phyloP scores from a whole-genome alignment of 2,797 vertebrate genomes.

The Sternotherus odoratus region DNA sequence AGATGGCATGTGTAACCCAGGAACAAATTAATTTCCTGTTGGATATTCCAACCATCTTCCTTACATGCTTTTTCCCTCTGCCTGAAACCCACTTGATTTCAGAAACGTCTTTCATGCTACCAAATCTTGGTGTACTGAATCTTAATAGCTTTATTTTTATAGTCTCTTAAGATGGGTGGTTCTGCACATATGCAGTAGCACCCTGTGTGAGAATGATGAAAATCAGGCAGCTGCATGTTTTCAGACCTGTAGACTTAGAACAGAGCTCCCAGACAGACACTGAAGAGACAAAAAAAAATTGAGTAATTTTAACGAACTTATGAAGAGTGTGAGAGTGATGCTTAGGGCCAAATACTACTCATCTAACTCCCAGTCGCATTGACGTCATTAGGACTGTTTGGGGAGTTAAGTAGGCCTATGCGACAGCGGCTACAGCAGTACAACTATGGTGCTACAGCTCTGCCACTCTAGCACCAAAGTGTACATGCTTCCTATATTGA shows the following conservation, averaged over 20 bases:
- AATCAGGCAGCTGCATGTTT: slow-evolving; percentile 42
- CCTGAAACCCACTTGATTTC: slow-evolving; percentile 36
- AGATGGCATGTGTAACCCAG: neutral
- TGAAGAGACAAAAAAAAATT: neutral
- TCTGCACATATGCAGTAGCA: slow-evolving; percentile 6
- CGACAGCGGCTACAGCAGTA: too few species aligned
- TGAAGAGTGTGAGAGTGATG: neutral
- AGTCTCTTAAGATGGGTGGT: slow-evolving; percentile 57
- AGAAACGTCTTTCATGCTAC: slow-evolving; percentile 12
- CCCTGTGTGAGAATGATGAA: neutral
- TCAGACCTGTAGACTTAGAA: neutral
- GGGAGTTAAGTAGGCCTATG: neutral
- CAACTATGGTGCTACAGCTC: too few species aligned
- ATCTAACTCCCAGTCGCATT: neutral
- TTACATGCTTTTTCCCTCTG: slow-evolving; percentile 29
- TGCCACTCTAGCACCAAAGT: too few species aligned
- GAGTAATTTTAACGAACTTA: slow-evolving; percentile 7
- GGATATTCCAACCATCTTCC: slow-evolving; percentile 10
- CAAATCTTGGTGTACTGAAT: neutral
- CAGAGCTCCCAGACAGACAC: slow-evolving; percentile 10
- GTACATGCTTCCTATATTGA: too few species aligned
- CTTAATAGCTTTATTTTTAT: neutral
- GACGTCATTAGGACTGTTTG: neutral
- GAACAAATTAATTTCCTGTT: slow-evolving; percentile 20
- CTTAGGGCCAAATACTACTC: neutral